phyloP scores from a whole-genome alignment of 2,113 vertebrate species.

The Callorhinus ursinus region DNA sequence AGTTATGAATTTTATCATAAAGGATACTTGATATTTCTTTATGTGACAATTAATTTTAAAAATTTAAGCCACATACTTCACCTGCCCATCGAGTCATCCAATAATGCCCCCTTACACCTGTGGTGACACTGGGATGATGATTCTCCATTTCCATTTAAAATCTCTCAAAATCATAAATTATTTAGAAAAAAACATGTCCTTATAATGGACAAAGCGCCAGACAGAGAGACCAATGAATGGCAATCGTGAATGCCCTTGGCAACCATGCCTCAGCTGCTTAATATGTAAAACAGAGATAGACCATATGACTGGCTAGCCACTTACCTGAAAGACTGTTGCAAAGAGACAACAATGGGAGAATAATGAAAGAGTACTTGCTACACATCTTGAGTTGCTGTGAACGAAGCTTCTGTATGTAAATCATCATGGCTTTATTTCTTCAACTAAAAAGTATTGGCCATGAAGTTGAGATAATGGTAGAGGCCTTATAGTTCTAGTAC shows the following conservation, averaged over 20 bases:
- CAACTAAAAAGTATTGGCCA: background rate
- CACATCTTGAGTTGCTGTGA: background rate
- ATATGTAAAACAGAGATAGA: constrained; percentile 38
- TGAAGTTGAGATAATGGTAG: constrained; percentile 15
- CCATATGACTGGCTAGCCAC: background rate
- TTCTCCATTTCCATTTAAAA: constrained; percentile 36
- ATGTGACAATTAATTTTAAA: background rate
- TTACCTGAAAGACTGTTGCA: constrained; percentile 41
- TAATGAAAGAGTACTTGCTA: background rate
- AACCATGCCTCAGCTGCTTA: constrained; percentile 17
- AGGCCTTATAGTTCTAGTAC: background rate
- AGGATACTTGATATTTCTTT: constrained; percentile 31
- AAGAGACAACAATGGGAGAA: constrained; percentile 43
- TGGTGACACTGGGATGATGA: background rate
- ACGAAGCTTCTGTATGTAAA: constrained; percentile 43
- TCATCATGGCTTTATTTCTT: background rate
- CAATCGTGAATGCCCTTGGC: constrained; percentile 12
- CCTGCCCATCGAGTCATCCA: background rate
- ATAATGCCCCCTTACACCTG: background rate
- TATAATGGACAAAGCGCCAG: constrained; percentile 37
- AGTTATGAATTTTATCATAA: constrained; percentile 7
- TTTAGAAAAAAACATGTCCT: constrained; percentile 50
- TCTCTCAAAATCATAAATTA: constrained; percentile 19
- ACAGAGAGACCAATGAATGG: constrained; percentile 7
- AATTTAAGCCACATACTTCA: background rate